Evolutionary conservation across 2,888 invertebrate species (phyloP).

Genomic region (Leucophenga montana): DNA sequence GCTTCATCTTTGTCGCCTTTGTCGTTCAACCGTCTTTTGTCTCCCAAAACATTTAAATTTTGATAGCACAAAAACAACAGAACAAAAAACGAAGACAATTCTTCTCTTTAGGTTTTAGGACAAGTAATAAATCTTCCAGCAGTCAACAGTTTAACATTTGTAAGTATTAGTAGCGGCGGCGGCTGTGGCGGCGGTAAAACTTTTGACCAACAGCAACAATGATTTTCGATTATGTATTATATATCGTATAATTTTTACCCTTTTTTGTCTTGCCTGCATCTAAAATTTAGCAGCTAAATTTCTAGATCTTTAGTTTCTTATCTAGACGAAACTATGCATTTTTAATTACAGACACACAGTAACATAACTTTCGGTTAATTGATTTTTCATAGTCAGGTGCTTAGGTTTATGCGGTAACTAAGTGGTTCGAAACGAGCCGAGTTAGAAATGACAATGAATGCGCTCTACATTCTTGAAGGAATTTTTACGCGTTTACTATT

Average conservation of each 20-base stretch:
- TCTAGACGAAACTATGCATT: slow-evolving; percentile 43
- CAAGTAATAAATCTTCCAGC: slow-evolving; percentile 66
- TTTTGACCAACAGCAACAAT: slow-evolving; percentile 20
- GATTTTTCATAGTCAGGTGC: slow-evolving; percentile 32
- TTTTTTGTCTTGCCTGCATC: background rate
- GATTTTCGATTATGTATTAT: slow-evolving; percentile 29
- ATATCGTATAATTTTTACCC: too few relatives aligned
- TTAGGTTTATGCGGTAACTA: slow-evolving; percentile 44
- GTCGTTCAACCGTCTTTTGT: slow-evolving; percentile 10
- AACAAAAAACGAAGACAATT: slow-evolving; percentile 32
- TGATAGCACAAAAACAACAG: slow-evolving; percentile 36
- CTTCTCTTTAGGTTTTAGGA: slow-evolving; percentile 58
- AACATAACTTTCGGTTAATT: slow-evolving; percentile 57
- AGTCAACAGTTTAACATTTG: slow-evolving; percentile 56
- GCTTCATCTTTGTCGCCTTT: slow-evolving; percentile 27
- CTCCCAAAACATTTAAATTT: slow-evolving; percentile 19
- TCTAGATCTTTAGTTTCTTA: too few relatives aligned
- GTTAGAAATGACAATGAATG: too few relatives aligned
- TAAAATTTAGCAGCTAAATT: background rate
- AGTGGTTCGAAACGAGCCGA: slow-evolving; percentile 37
- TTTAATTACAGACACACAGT: slow-evolving; percentile 53
- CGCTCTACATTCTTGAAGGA: too few relatives aligned
- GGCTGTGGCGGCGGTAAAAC: slow-evolving; percentile 8
- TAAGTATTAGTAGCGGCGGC: slow-evolving; percentile 23
- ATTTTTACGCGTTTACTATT: too few relatives aligned